Base-by-base conservation (phyloP, 2,888 invertebrate species). In the Orthonevra nobilis region DNA sequence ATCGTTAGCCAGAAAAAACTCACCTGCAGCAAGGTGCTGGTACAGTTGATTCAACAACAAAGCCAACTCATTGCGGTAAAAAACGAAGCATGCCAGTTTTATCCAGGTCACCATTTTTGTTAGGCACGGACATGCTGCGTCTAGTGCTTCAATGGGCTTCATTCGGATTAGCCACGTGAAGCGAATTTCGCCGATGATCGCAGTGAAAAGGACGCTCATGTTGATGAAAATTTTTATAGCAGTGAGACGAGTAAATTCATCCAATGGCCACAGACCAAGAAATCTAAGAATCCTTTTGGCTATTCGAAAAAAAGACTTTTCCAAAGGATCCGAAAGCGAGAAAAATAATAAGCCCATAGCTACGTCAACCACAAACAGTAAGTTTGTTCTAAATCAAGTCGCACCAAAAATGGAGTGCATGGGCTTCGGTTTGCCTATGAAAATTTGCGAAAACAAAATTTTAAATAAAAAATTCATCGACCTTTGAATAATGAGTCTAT, bases 171-270 rank as follows among this genome's bases (percentile, higher is more conserved):
- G 42, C 60, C 60, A 69, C 2, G 74, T 32, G 12, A 56, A 56
- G 6, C 69, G 44, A 2, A 61, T 46, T 14, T 75, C 74, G 7
- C 74, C 69, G n/a, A 68, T n/a, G 7, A 69, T 69, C 3, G 74
- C 74, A 23, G 54, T 68, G n/a, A 74, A 9, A 7, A 74, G 15
- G 2, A 61, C 15, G 14, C 44, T 32, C 15, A 60, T 26, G 32
- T 74, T 68, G 5, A 68, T 1, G 6, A 60, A 9, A 2, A 54
- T 30, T n/a, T 46, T 68, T 0, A 68, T 3, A 1, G 19, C 14
- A 10, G 60, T 60, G 3, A 2, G 3, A 2, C 26, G 20, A 14
- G 28, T 44, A 6, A 44, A 12, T 0, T 10, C n/a, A 44, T 74
- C 68, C 10, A 60, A 26, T 6, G 74, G 74, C 68, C 68, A 68